These are phyloP conservation scores for Psittacula cyanocephala DNA, from an alignment of 2,113 vertebrate species.

Conservation along the genomic window DNA sequence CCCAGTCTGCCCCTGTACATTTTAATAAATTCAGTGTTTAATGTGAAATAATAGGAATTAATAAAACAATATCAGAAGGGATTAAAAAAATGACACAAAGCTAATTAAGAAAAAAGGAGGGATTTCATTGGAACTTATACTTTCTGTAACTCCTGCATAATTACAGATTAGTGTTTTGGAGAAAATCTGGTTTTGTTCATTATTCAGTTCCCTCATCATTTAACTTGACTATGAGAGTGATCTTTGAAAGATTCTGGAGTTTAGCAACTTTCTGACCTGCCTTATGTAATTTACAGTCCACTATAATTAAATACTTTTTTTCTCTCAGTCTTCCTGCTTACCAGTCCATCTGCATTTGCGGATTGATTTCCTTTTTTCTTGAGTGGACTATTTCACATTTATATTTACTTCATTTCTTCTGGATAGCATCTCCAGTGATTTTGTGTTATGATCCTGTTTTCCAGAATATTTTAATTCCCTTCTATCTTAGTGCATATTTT, in stretches of 20 bases:
- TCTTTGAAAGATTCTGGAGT: not conserved
- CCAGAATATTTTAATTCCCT: not conserved
- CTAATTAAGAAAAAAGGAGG: not conserved
- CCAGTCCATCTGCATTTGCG: not conserved
- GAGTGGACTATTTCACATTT: not conserved
- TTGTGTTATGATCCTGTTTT: not conserved
- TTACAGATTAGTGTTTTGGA: not conserved
- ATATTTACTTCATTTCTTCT: not conserved
- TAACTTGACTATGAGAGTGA: not conserved
- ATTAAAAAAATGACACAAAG: not conserved
- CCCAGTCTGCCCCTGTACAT: not conserved
- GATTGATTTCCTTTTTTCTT: not conserved
- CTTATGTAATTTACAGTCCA: not conserved
- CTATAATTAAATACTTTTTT: not conserved
- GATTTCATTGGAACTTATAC: not conserved
- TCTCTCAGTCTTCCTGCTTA: not conserved
- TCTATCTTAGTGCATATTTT: not conserved
- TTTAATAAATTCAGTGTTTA: not conserved
- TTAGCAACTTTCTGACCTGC: not conserved
- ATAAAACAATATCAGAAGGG: not conserved
- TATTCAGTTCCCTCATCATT: not conserved
- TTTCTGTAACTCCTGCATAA: not conserved
- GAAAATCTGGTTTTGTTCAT: not conserved
- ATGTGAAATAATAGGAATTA: not conserved
- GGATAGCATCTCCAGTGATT: not conserved